Percentiles rank a stretch among this genome's conserved stretches.
These are phyloP conservation scores for Aleiodes sp. DNA, from an alignment of 1,140 invertebrate genomes.

Conservation along the genomic window DNA sequence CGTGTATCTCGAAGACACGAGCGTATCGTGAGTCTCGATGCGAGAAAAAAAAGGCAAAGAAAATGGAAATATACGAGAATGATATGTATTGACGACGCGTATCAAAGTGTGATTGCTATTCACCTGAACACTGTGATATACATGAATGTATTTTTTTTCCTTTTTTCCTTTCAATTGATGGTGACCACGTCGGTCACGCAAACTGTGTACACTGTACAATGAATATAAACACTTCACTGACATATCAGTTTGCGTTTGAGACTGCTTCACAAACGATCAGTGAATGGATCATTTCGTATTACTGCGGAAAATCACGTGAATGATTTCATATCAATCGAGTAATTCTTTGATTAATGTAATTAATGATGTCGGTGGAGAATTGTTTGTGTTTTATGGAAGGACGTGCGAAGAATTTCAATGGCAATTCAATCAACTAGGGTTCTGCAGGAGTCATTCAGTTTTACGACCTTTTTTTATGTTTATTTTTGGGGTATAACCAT, in stretches of 20 bases:
- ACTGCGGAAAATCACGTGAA: neutral
- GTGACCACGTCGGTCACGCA: no score
- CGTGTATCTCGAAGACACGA: slow-evolving; percentile 5
- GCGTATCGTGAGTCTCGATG: neutral
- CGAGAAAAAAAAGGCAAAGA: neutral
- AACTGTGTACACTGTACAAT: neutral
- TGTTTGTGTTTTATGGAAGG: no score
- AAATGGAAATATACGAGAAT: neutral
- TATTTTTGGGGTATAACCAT: no score
- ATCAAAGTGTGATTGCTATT: neutral
- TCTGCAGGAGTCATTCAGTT: no score
- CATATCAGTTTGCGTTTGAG: neutral
- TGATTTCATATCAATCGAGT: no score
- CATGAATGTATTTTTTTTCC: no score
- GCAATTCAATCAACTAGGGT: no score
- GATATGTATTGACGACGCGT: neutral
- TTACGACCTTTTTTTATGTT: no score
- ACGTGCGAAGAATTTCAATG: no score
- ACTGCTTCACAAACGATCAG: neutral
- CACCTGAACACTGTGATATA: neutral
- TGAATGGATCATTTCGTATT: neutral
- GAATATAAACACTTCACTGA: neutral
- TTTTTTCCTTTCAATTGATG: neutral
- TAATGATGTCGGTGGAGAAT: no score
- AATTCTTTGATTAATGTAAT: no score